Conservation (phyloP, 2,113 vertebrate species). For the Sinocyclocheilus anophthalmus region DNA sequence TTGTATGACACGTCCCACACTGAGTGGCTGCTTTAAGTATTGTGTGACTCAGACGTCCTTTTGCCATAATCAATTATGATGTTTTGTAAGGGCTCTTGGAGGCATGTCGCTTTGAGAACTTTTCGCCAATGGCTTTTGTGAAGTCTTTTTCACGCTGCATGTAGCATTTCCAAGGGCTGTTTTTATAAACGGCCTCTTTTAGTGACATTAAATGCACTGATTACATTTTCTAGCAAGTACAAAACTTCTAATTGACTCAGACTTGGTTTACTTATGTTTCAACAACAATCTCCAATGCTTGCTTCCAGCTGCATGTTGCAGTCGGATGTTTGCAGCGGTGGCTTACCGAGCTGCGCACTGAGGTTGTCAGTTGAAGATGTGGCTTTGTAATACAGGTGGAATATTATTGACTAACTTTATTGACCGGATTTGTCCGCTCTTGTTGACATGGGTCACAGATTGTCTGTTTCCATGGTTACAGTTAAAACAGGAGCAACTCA, state of each 20-base stretch:
- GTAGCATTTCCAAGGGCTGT: neutral
- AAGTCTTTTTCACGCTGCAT: neutral
- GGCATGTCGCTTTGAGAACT: constrained; percentile 4
- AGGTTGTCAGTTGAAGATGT: constrained; percentile 17
- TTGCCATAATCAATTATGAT: constrained; percentile 13
- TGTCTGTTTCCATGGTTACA: constrained; percentile 68
- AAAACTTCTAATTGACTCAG: neutral
- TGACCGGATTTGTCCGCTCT: constrained; percentile 61
- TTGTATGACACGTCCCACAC: constrained; percentile 14
- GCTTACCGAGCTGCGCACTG: neutral
- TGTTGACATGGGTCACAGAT: constrained; percentile 60
- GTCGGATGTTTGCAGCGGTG: neutral
- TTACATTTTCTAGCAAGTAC: neutral
- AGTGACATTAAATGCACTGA: neutral
- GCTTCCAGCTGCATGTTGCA: neutral
- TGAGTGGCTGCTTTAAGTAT: constrained; percentile 6
- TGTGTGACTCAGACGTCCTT: neutral
- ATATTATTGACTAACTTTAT: constrained; percentile 55
- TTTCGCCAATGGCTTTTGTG: neutral
- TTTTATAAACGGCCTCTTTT: neutral
- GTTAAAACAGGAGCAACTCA: constrained; percentile 60
- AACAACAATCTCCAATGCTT: neutral
- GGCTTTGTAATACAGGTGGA: constrained; percentile 42
- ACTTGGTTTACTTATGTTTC: neutral
- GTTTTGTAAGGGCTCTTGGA: neutral